Base-by-base conservation (phyloP, 2,797 vertebrate species). In the Myotis pilosus region DNA sequence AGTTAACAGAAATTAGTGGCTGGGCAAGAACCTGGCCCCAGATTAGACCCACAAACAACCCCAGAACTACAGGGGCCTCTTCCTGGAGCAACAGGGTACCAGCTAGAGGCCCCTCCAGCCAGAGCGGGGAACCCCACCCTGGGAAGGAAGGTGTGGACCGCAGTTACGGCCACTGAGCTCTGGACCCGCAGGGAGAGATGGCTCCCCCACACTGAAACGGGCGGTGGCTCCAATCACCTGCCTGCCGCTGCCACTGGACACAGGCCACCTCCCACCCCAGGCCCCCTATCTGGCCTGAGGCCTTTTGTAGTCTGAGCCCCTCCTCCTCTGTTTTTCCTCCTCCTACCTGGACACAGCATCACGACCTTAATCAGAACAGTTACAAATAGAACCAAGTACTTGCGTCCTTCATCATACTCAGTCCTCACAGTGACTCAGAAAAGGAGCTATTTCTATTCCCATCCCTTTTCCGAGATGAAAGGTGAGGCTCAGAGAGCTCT, bases 1-100 rank as follows among this genome's bases (percentile, higher is more conserved):
- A 17, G 44, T 84, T 81, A 69, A 79, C 71, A 81, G 75, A 94
- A 93, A 92, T 57, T 60, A 78, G 28, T 44, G n/a, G 23, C 57
- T 85, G 6, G 8, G 71, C 69, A 90, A 30, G 76, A 69, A 36
- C 60, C 88, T 30, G 51, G 41, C 15, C 38, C 81, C 69, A 72
- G 44, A 62, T 1, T 3, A 19, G 28, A 88, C 60, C 62, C 41
- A 71, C 25, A 8, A 33, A 66, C 57, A 80, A 9, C 47, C 20
- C 11, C 7, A 82, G 81, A 79, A 79, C 25, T 4, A 28, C 28
- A 25, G 28, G 33, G 33, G 19, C 51, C 62, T 64, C 86, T 82
- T 51, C 22, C 33, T 13, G 25, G 12, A 47, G 28, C 5, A 2
- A 20, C 3, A 16, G 60, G 55, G 38, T 19, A 3, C 5, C 5